A percentile compares a stretch with the other conserved stretches of the same genome.
These are phyloP conservation scores for Ranitomeya variabilis DNA, from an alignment of 2,113 vertebrate genomes.

Conservation along the genomic window DNA sequence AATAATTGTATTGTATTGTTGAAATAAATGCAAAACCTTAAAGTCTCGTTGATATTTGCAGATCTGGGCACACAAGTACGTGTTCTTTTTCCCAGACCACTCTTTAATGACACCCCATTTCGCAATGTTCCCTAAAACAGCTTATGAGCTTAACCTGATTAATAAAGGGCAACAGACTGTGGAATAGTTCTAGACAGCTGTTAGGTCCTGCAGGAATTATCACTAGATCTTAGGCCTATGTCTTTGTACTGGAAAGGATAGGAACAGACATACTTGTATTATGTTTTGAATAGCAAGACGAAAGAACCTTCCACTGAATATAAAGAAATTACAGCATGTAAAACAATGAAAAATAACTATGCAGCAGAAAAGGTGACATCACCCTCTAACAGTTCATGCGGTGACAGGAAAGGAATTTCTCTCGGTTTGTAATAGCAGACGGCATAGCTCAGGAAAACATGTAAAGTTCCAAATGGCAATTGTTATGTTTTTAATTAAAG, in stretches of 20 bases:
- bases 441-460: slow-evolving; percentile 56
- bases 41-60: background rate
- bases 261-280: slow-evolving; percentile 8
- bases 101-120: slow-evolving; percentile 15
- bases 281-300: slow-evolving; percentile 24
- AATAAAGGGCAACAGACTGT: background rate
- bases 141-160: slow-evolving; percentile 28
- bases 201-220: slow-evolving; percentile 28
- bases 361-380: slow-evolving; percentile 53
- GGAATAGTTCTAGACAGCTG: slow-evolving; percentile 33
- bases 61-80: background rate
- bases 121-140: slow-evolving; percentile 30
- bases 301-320: slow-evolving; percentile 39
- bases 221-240: slow-evolving; percentile 6
- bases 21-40: background rate
- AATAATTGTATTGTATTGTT: too few relatives aligned
- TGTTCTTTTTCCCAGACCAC: background rate
- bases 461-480: slow-evolving; percentile 58
- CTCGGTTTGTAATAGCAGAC: slow-evolving; percentile 57
- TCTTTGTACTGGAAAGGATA: slow-evolving; percentile 27
- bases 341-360: slow-evolving; percentile 48
- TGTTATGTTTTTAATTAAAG: slow-evolving; percentile 59
- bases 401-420: slow-evolving; percentile 59
- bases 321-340: slow-evolving; percentile 29
- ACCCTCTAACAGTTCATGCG: slow-evolving; percentile 48